Conservation (phyloP, 2,797 vertebrate genomes). For the Taenioides sp. region DNA sequence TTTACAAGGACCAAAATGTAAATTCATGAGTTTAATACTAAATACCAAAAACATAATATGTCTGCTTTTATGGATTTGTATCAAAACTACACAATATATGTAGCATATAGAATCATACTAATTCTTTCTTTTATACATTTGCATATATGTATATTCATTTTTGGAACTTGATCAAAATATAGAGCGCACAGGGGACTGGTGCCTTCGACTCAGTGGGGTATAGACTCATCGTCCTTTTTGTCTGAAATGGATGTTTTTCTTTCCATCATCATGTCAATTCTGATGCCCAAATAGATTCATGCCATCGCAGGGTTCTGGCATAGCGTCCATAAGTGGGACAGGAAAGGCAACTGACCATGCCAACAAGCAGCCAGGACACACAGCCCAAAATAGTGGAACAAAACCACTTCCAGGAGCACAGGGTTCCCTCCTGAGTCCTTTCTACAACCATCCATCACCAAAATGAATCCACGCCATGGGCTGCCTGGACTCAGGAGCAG, state of each 20-base stretch:
- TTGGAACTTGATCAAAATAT: conserved; percentile 61
- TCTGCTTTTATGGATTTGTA: not conserved
- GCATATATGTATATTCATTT: not conserved
- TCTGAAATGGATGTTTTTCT: conserved; percentile 48
- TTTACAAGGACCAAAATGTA: no score
- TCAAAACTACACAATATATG: not conserved
- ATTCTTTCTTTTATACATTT: not conserved
- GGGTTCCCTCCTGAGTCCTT: conserved; percentile 54
- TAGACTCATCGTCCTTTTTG: conserved; percentile 57
- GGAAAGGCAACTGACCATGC: conserved; percentile 60
- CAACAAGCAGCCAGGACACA: conserved; percentile 55
- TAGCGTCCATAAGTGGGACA: conserved; percentile 45
- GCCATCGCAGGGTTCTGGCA: conserved; percentile 70
- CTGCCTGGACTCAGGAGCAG: conserved; percentile 50
- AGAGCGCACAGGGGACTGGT: conserved; percentile 54
- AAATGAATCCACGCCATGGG: conserved; percentile 63
- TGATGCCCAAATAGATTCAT: conserved; percentile 76
- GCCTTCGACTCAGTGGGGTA: conserved; percentile 66
- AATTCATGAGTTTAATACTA: no score
- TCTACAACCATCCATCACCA: conserved; percentile 64
- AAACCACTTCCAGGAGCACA: conserved; percentile 59
- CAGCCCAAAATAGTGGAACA: conserved; percentile 57
- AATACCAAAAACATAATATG: no score
- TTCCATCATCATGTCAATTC: conserved; percentile 61
- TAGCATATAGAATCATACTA: no score